phyloP scores from a whole-genome alignment of 2,113 vertebrate species.

The Serinus canaria region DNA sequence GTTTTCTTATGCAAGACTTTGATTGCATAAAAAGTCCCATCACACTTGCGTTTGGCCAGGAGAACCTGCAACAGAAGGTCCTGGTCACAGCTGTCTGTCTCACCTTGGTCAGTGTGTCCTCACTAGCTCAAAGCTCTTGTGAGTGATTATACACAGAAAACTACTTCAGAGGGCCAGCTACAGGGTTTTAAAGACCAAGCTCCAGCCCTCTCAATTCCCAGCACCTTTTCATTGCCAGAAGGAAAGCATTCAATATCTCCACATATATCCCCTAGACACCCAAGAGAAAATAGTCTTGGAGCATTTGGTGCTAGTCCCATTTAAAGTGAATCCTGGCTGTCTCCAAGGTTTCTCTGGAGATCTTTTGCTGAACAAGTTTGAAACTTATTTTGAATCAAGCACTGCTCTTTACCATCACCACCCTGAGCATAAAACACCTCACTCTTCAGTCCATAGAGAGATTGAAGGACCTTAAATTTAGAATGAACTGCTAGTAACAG shows the following conservation, averaged over 20 bases:
- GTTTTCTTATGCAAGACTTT: conserved; percentile 98
- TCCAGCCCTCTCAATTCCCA: neutral
- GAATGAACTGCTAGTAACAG: neutral
- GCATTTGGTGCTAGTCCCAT: neutral
- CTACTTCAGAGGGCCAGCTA: neutral
- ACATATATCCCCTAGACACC: neutral
- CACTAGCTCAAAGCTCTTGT: neutral
- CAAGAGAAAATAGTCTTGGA: neutral
- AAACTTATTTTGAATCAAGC: neutral
- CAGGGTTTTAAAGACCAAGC: neutral
- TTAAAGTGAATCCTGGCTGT: neutral
- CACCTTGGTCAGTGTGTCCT: neutral
- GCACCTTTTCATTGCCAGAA: neutral
- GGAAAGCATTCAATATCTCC: accelerated
- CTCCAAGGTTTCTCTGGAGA: neutral
- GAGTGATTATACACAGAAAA: neutral
- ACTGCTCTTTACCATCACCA: neutral
- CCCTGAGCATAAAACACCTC: neutral
- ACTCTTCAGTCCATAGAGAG: neutral
- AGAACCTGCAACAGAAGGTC: conserved; percentile 84
- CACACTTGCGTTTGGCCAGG: conserved; percentile 90
- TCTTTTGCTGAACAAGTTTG: neutral
- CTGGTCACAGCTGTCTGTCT: neutral
- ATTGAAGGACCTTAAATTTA: neutral
- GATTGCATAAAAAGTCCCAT: conserved; percentile 91